These are phyloP conservation scores for Spinus pinus DNA, from an alignment of 2,797 vertebrate species.

Conservation along the genomic window DNA sequence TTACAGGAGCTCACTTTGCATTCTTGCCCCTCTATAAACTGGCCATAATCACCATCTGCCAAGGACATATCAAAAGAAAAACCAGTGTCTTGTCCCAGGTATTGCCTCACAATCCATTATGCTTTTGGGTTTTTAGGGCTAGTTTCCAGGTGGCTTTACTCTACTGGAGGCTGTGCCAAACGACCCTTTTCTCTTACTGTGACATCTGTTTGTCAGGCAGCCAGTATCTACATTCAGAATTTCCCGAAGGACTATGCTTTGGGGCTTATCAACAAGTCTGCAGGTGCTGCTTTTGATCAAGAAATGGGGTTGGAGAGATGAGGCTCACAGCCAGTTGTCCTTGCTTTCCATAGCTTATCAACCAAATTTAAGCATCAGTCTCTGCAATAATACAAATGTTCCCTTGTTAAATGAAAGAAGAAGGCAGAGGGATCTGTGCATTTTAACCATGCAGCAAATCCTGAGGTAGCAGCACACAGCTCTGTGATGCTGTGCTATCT, in stretches of 20 bases:
- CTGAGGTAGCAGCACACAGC: not conserved
- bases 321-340: not conserved
- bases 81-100: not conserved
- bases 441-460: not conserved
- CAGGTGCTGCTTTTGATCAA: conserved; percentile 5
- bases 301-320: not conserved
- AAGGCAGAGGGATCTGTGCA: not conserved
- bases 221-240: not conserved
- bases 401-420: not conserved
- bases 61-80: not conserved
- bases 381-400: not conserved
- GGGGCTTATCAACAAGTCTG: not conserved
- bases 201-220: not conserved
- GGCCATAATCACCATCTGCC: not conserved
- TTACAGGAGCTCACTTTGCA: not conserved
- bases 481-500: not conserved
- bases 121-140: not conserved
- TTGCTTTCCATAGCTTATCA: not conserved
- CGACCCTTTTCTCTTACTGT: not conserved
- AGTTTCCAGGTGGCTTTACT: not conserved
- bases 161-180: not conserved
- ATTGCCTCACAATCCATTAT: not conserved
- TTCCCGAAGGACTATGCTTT: not conserved
- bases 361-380: not conserved
- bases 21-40: not conserved